These are phyloP conservation scores for Amblyteles armatorius DNA, from an alignment of 2,888 invertebrate genomes.

Conservation along the genomic window DNA sequence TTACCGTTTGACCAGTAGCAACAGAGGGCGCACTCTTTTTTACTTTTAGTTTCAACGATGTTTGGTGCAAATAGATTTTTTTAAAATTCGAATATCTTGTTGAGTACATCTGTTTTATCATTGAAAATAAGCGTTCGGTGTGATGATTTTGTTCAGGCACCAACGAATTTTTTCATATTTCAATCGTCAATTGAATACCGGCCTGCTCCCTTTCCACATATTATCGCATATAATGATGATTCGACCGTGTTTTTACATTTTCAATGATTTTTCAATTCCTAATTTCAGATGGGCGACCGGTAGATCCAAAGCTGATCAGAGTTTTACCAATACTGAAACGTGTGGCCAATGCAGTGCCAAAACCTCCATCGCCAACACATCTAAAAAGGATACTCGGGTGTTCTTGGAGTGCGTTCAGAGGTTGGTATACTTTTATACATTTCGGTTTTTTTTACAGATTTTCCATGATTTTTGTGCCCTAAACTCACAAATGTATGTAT, in stretches of 20 bases:
- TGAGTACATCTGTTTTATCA: no score
- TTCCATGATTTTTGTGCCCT: background rate
- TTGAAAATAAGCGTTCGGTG: no score
- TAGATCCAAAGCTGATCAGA: slow-evolving; percentile 82
- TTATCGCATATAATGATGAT: no score
- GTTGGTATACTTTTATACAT: slow-evolving; percentile 69
- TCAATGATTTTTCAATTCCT: slow-evolving; percentile 22
- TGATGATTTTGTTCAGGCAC: no score
- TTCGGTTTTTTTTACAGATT: background rate
- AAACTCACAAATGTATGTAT: background rate
- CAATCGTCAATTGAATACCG: no score
- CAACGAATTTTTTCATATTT: no score
- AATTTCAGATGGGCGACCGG: slow-evolving; percentile 79
- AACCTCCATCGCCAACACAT: slow-evolving; percentile 78
- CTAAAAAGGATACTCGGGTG: slow-evolving; percentile 80
- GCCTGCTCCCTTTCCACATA: no score
- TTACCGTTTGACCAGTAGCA: no score
- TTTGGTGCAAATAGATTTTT: no score
- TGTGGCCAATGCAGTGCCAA: slow-evolving; percentile 78
- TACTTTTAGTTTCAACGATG: no score
- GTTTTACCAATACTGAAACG: slow-evolving; percentile 80
- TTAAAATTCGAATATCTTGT: no score
- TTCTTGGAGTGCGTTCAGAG: slow-evolving; percentile 83
- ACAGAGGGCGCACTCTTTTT: no score
- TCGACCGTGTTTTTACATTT: slow-evolving; percentile 41